Percentiles rank a stretch among this genome's conserved stretches.
Evolutionary conservation across 2,113 vertebrate genomes (phyloP).

Genomic region (Erythrolamprus reginae): DNA sequence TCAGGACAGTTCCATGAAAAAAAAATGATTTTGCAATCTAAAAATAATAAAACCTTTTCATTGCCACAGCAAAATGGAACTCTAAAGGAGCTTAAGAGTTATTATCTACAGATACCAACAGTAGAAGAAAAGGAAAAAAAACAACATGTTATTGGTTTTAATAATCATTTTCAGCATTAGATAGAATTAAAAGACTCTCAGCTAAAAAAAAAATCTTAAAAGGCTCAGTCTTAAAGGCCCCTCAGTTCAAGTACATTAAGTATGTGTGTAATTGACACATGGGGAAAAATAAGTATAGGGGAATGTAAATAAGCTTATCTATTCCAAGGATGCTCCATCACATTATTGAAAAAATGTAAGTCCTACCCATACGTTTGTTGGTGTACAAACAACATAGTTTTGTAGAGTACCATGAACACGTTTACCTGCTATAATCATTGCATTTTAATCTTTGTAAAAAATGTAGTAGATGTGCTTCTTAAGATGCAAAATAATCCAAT

Average conservation of each 20-base stretch:
- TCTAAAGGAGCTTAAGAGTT: neutral
- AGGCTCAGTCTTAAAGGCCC: neutral
- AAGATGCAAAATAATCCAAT: neutral
- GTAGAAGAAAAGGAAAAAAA: conserved; percentile 3
- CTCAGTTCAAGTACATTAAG: neutral
- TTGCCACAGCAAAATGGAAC: neutral
- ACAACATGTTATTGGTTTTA: conserved; percentile 6
- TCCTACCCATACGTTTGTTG: neutral
- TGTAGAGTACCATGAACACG: neutral
- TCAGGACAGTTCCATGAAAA: conserved; percentile 12
- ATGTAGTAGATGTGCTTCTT: neutral
- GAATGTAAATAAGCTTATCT: neutral
- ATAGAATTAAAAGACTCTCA: neutral
- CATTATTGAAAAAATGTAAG: neutral
- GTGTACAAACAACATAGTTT: neutral
- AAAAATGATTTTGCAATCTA: neutral
- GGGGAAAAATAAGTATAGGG: neutral
- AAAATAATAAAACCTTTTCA: neutral
- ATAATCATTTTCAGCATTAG: neutral
- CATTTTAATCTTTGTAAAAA: neutral
- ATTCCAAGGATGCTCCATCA: neutral
- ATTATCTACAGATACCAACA: conserved; percentile 8
- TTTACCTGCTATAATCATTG: neutral
- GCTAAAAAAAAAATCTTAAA: neutral
- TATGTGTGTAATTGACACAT: neutral